A percentile compares a stretch with the other conserved stretches of the same genome.
Conservation (phyloP, 2,797 vertebrate species). For the Phataginus tetradactyla region DNA sequence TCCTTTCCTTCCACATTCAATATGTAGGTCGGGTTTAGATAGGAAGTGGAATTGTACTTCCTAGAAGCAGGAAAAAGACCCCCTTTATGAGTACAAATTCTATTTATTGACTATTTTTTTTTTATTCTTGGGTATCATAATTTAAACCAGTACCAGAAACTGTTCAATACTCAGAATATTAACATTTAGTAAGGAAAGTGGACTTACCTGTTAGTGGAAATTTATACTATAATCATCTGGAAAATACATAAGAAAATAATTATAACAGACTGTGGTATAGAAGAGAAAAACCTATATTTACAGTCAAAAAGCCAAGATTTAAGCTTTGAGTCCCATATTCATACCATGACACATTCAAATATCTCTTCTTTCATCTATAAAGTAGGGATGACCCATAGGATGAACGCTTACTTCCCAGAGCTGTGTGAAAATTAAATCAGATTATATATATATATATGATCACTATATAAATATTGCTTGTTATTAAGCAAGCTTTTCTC, state of each 20-base stretch:
- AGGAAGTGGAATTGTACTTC: neutral
- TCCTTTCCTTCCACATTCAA: neutral
- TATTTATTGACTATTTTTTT: neutral
- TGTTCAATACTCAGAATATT: neutral
- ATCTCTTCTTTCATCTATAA: neutral
- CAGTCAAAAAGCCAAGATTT: neutral
- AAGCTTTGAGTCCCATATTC: neutral
- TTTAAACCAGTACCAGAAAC: slow-evolving; percentile 46
- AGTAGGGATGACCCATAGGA: neutral
- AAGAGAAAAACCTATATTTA: neutral
- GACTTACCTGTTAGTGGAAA: slow-evolving; percentile 12
- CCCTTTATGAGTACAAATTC: neutral
- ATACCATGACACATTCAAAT: neutral
- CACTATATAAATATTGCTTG: neutral
- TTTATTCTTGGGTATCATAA: neutral
- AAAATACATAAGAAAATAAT: neutral
- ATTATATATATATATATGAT: neutral
- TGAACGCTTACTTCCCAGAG: neutral
- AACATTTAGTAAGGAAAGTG: neutral
- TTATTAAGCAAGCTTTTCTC: neutral
- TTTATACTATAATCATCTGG: neutral
- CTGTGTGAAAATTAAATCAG: neutral
- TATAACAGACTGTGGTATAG: neutral
- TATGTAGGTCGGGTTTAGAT: neutral
- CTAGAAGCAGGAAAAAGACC: neutral